Base-by-base conservation (phyloP, 2,888 invertebrate species). In the Conus canariensis region DNA sequence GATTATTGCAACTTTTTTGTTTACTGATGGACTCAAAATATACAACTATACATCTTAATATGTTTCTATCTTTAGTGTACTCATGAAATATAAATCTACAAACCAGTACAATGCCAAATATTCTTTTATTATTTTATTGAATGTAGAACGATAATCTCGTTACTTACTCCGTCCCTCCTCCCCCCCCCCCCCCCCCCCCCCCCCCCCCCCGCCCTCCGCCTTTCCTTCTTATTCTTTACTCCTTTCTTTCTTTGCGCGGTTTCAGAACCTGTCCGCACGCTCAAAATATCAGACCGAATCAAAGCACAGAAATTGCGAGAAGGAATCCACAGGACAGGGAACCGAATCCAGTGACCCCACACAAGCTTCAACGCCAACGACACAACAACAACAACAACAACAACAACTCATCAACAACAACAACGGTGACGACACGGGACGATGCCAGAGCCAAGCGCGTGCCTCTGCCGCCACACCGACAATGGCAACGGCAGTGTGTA, bases 191-290 rank as follows among this genome's bases (percentile, higher is more conserved):
- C 30, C 1, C 30, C 30, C 30, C n/a, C n/a, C n/a, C n/a, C n/a
- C n/a, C n/a, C n/a, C n/a, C 45, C 45, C 3, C 45, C 45, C 45
- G 0, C 45, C 45, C 45, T 3, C 4, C 45, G 0, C 45, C 45
- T 45, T 45, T 45, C 45, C 45, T 45, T 4, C 45, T 45, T 45
- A 45, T 45, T 45, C 45, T 45, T 22, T 70, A 70, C 0, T 19
- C 70, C 19, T 22, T 70, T 22, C 4, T 22, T 70, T 70, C 70
- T 70, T 70, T 70, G 16, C 22, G 8, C 22, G 8, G 8, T 22
- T 30, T 16, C 87, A 87, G 87, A 87, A 58, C 87, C 87, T 6
- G 30, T 87, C 9, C 87, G 87, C 70, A 87, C 87, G 5, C 87
- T 87, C n/a, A 70, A 87, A n/a, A 74, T 87, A 1, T 87, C 87